Conservation (phyloP, 2,113 vertebrate species). For the Syngnathoides biaculeatus region DNA sequence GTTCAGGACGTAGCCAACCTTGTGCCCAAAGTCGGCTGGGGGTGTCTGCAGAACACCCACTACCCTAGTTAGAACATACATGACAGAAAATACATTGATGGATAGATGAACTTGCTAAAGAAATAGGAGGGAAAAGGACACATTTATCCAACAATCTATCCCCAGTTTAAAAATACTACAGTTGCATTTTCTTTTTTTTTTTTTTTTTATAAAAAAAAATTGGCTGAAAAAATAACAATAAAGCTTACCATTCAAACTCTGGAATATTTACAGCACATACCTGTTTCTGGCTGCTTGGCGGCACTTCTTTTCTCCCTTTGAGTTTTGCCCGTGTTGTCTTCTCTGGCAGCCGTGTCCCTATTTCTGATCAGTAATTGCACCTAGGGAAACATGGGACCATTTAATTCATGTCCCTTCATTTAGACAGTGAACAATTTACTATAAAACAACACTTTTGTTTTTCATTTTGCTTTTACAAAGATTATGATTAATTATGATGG, state of each 20-base stretch:
- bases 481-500: background rate
- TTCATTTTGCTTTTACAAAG: background rate
- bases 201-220: background rate
- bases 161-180: slow-evolving; percentile 27
- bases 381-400: slow-evolving; percentile 28
- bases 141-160: slow-evolving; percentile 15
- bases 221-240: background rate
- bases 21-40: too few species aligned
- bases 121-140: slow-evolving; percentile 22
- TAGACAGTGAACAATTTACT: background rate
- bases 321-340: slow-evolving; percentile 58
- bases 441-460: background rate
- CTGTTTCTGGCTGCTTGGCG: slow-evolving; percentile 58
- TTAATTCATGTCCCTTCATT: background rate
- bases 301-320: slow-evolving; percentile 68
- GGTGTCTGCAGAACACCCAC: too few species aligned
- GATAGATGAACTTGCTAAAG: slow-evolving; percentile 8
- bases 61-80: too few species aligned
- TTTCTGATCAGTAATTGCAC: slow-evolving; percentile 49
- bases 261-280: slow-evolving; percentile 25
- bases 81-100: too few species aligned
- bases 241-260: background rate
- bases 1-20: too few species aligned
- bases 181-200: slow-evolving; percentile 27
- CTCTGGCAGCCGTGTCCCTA: slow-evolving; percentile 42